Evolutionary conservation across 2,797 vertebrate species (phyloP), one percentile per base, ranked within the genome.

Genomic region (Hoplostethus mediterraneus): DNA sequence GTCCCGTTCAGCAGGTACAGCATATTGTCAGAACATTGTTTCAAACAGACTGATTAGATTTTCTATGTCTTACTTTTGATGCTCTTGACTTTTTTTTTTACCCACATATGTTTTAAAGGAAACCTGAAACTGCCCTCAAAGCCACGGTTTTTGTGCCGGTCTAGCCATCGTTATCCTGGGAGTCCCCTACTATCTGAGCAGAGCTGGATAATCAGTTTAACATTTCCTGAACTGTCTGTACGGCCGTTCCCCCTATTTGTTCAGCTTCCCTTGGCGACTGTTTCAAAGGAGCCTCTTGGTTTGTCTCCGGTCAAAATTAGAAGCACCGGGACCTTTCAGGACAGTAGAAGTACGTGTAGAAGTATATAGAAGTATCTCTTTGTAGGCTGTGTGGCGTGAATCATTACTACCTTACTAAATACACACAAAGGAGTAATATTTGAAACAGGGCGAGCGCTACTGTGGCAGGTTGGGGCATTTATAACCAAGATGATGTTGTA

Each of bases 401-500:
- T 72, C 67, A 64, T 55, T 48, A 51, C 47, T 33, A 12, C 44
- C 62, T 51, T 7, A 60, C 4, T 56, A 66, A 51, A 56, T 16
- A 12, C 51, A 28, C 6, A 57, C 30, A 17, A 31, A 47, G 55
- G 38, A 67, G 58, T 48, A 31, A 13, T 11, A 70, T 54, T 70
- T 66, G 31, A 76, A 62, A 57, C 25, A 16, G 2, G 7, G 36
- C n/a, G 21, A 71, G 57, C 14, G 75, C 30, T 4, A 47, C n/a
- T 77, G 80, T 88, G 84, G 78, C 63, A 13, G 28, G 69, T 84
- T 77, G 71, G 75, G 51, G 58, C 59, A 74, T 80, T 88, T 85
- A 77, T 86, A 87, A 90, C 83, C 67, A 75, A 77, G 72, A 84
- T 52, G 63, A 83, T 87, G 79, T 83, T 86, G 79, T 81, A 65